Evolutionary conservation across 2,113 vertebrate genomes (phyloP).

Genomic region (Phocoena phocoena): DNA sequence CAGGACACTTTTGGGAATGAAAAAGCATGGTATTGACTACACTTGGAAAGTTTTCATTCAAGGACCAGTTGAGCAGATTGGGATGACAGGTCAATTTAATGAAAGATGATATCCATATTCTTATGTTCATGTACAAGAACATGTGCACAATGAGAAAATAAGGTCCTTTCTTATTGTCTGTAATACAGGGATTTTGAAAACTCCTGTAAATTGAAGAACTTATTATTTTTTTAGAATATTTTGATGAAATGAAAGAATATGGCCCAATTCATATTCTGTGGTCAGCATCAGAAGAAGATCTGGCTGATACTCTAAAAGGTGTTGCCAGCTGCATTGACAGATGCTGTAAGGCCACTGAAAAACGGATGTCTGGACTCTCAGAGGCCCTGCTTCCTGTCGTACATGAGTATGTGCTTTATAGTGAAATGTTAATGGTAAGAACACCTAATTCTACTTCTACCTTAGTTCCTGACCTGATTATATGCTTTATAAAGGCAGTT

Average conservation of each 20-base stretch:
- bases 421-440: conserved; percentile 93
- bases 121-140: not conserved
- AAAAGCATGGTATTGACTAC: not conserved
- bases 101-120: not conserved
- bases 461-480: not conserved
- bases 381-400: conserved; percentile 89
- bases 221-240: conserved; percentile 86
- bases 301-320: conserved; percentile 87
- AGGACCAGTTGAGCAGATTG: not conserved
- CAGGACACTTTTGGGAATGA: not conserved
- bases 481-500: not conserved
- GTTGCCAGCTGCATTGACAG: conserved; percentile 89
- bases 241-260: conserved; percentile 91
- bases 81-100: not conserved
- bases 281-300: conserved; percentile 89
- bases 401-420: conserved; percentile 94
- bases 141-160: not conserved
- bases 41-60: not conserved
- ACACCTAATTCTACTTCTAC: not conserved
- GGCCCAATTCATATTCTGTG: conserved; percentile 90
- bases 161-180: not conserved
- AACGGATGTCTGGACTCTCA: conserved; percentile 85
- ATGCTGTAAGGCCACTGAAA: conserved; percentile 89
- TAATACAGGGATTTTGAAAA: not conserved
- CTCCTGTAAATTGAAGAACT: not conserved